Base-by-base conservation (phyloP, 1,140 invertebrate species). In the Drosophila micromelanica region DNA sequence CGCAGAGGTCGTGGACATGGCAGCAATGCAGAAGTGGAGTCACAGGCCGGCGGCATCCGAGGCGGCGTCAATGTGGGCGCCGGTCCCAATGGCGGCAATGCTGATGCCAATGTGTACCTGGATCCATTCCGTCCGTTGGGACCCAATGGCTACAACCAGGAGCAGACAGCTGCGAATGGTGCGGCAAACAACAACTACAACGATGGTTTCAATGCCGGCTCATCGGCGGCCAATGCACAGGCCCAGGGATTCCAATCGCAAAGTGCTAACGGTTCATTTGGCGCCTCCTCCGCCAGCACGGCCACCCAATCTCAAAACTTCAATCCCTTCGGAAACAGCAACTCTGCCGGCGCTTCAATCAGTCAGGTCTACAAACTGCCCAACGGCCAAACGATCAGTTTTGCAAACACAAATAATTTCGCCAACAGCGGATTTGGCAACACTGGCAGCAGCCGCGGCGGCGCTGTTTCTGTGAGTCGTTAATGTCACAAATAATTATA, bases 401-500 rank as follows among this genome's bases (percentile, higher is more conserved):
- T 92, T 27, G 78, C 91, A 5, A 91, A 82, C 42, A 78, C 91
- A 0, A 92, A 92, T 64, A 92, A 79, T 49, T 92, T 92, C 57
- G 91, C 90, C 68, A 84, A 92, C 38, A 84, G 81, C 27, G 90
- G 91, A 20, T 68, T 80, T 9, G 90, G 81, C 0, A 92, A 89
- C 43, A 85, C 61, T 5, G 90, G 78, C 45, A 74, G 71, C 52
- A 89, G 91, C 49, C 90, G 73, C 32, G 92, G 92, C 0, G 61
- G 64, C 15, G 51, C 90, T 5, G 90, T 91, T 0, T 89, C 85
- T 12, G 84, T 91, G 9, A 68, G 59, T n/a, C 64, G 84, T 12
- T 89, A 84, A 56, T 15, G 48, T 5, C n/a, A 30, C 15, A 15
- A 15, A 43, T 43, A 15, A 7, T 30, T 13, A 37, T 4, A 37